Conservation (phyloP, 1,140 invertebrate genomes). For the Ostrea edulis region DNA sequence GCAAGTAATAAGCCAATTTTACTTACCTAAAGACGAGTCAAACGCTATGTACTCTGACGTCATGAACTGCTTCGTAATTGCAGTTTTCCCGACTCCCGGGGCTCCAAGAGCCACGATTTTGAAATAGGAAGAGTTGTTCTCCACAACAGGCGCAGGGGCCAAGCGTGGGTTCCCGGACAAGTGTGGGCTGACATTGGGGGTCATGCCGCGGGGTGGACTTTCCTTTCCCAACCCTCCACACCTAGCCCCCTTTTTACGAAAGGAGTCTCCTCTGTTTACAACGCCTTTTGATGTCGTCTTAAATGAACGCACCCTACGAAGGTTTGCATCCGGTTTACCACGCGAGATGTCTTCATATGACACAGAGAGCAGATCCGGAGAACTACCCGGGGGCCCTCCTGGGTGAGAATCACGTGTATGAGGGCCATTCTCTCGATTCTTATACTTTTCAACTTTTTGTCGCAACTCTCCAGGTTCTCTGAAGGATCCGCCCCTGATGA, state of each 20-base stretch:
- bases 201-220: slow-evolving; percentile 38
- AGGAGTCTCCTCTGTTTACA: slow-evolving; percentile 95
- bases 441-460: slow-evolving; percentile 11
- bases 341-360: slow-evolving; percentile 50
- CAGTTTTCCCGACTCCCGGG: slow-evolving; percentile 92
- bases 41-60: slow-evolving; percentile 93
- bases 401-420: not conserved
- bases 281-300: slow-evolving; percentile 91
- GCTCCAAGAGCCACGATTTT: slow-evolving; percentile 92
- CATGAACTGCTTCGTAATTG: slow-evolving; percentile 94
- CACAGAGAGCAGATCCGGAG: slow-evolving; percentile 51
- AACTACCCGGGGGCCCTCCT: slow-evolving; percentile 40
- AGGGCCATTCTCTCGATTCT: not conserved
- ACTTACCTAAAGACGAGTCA: slow-evolving; percentile 55
- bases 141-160: slow-evolving; percentile 49
- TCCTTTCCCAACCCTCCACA: slow-evolving; percentile 46
- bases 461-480: slow-evolving; percentile 48
- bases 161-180: not conserved
- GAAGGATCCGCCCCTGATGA: slow-evolving; percentile 50
- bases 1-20: not conserved
- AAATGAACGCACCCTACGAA: slow-evolving; percentile 88
- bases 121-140: slow-evolving; percentile 79
- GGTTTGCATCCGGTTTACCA: slow-evolving; percentile 28
- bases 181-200: slow-evolving; percentile 37
- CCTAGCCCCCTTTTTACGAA: slow-evolving; percentile 81